phyloP scores from a whole-genome alignment of 2,113 vertebrate species.

The Sceloporus tristichus region DNA sequence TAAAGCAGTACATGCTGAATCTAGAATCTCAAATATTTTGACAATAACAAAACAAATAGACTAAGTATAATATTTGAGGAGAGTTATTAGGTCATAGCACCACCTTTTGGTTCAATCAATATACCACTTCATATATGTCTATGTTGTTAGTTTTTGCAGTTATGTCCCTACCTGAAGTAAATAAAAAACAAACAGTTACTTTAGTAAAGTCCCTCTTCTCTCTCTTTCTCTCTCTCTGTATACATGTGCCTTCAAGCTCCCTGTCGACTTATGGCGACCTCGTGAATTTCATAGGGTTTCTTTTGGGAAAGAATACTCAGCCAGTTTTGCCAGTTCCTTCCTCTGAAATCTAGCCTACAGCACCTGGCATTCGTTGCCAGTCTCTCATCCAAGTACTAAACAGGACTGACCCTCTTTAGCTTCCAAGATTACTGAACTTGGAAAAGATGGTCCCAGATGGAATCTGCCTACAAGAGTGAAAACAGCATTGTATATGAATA shows the following conservation, averaged over 20 bases:
- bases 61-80: not conserved
- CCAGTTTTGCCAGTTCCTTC: too few species aligned
- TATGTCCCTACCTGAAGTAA: slow-evolving; percentile 26
- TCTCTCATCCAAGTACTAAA: too few species aligned
- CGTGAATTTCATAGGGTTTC: too few species aligned
- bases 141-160: not conserved
- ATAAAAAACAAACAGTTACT: not conserved
- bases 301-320: too few species aligned
- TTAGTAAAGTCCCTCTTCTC: not conserved
- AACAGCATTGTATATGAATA: not conserved
- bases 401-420: slow-evolving; percentile 7
- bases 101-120: not conserved
- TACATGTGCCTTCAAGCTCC: too few species aligned
- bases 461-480: not conserved
- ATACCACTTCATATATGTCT: not conserved
- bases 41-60: not conserved
- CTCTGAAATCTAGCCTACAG: too few species aligned
- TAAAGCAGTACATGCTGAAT: not conserved
- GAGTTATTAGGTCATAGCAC: not conserved
- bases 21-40: not conserved
- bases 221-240: too few species aligned
- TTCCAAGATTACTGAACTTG: slow-evolving; percentile 11
- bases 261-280: too few species aligned
- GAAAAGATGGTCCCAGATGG: slow-evolving; percentile 14
- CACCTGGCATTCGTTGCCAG: too few species aligned